These are phyloP conservation scores for Trinectes maculatus DNA, from an alignment of 2,113 vertebrate genomes.

Conservation along the genomic window DNA sequence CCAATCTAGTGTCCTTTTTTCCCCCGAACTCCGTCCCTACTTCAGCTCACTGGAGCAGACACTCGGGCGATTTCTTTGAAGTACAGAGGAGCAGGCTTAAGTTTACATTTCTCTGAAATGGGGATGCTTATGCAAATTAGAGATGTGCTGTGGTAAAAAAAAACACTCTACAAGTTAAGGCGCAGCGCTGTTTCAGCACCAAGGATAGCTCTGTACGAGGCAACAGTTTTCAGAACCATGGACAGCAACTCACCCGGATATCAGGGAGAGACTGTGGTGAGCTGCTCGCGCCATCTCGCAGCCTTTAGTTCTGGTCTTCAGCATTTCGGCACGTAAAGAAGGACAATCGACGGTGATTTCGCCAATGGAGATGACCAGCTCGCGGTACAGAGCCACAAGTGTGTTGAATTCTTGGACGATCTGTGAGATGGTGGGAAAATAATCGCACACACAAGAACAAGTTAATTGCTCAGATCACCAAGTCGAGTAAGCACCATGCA, in stretches of 20 bases:
- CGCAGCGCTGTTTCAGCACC: background rate
- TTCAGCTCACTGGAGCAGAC: conserved; percentile 3
- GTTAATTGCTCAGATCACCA: conserved; percentile 31
- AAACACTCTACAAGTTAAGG: conserved; percentile 28
- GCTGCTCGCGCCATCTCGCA: conserved; percentile 94
- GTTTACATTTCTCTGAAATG: conserved; percentile 14
- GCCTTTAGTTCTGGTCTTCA: conserved; percentile 92
- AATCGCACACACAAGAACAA: background rate
- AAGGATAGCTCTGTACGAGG: background rate
- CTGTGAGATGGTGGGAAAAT: conserved; percentile 74
- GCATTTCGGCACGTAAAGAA: conserved; percentile 90
- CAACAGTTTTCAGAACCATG: conserved; percentile 41
- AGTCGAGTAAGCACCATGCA: conserved; percentile 15
- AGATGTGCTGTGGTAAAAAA: conserved; percentile 42
- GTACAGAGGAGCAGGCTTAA: conserved; percentile 30
- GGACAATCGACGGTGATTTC: conserved; percentile 91
- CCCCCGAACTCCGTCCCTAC: background rate
- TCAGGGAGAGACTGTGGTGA: conserved; percentile 93
- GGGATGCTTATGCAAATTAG: conserved; percentile 32
- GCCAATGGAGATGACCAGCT: conserved; percentile 97
- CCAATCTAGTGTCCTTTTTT: conserved; percentile 33
- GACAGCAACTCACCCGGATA: conserved; percentile 90
- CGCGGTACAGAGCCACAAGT: conserved; percentile 95
- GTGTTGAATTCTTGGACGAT: conserved; percentile 99
- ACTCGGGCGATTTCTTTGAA: conserved; percentile 32